Conservation (phyloP, 2,113 vertebrate genomes). For the Crotalus horridus region DNA sequence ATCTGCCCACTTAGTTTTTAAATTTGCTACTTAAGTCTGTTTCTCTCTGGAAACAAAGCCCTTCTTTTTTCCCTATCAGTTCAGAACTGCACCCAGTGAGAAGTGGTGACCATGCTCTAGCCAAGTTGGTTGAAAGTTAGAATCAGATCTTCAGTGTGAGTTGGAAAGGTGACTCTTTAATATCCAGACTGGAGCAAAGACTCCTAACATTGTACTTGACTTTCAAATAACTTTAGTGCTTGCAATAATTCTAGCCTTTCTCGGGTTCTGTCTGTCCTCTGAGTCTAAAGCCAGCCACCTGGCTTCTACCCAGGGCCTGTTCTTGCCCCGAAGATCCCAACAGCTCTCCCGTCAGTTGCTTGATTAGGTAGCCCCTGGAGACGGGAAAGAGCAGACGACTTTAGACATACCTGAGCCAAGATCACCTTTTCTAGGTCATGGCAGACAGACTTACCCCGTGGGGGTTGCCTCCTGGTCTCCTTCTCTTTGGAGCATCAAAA, state of each 20-base stretch:
- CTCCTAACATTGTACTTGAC: background rate
- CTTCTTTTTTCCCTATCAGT: background rate
- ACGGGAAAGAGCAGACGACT: background rate
- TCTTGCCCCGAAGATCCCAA: background rate
- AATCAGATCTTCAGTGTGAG: background rate
- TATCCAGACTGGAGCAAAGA: too few species aligned
- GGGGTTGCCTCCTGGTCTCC: slow-evolving; percentile 75
- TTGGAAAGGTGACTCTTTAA: background rate
- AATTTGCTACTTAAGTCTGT: background rate
- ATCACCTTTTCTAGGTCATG: slow-evolving; percentile 67
- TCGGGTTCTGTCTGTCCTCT: background rate
- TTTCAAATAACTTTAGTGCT: background rate
- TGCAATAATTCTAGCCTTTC: background rate
- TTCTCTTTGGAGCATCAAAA: slow-evolving; percentile 79
- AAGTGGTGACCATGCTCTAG: background rate
- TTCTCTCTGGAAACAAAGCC: background rate
- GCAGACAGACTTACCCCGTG: slow-evolving; percentile 72
- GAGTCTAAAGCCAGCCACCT: background rate
- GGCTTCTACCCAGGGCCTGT: too few species aligned
- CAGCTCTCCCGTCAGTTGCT: background rate
- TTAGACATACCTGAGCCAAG: background rate
- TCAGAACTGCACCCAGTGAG: background rate
- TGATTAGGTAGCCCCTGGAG: background rate
- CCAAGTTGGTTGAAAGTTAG: background rate
- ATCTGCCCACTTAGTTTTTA: background rate